Evolutionary conservation across 1,140 invertebrate genomes (phyloP).

Genomic region (Drosophila nannoptera): DNA sequence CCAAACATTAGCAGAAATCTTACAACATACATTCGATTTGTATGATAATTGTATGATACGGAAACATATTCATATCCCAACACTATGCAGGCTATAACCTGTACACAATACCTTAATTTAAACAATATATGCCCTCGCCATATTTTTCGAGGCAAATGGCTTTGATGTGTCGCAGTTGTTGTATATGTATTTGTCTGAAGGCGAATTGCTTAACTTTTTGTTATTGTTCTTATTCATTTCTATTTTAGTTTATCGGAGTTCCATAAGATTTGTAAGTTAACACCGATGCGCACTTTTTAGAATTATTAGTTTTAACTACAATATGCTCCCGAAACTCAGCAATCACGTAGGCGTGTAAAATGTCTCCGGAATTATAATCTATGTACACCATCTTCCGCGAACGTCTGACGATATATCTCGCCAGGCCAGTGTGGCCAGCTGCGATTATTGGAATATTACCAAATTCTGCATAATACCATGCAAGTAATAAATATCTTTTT

Average conservation of each 20-base stretch:
- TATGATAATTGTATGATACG: background rate
- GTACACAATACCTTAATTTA: slow-evolving; percentile 16
- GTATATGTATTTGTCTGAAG: slow-evolving; percentile 36
- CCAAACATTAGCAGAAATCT: slow-evolving; percentile 17
- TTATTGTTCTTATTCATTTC: slow-evolving; percentile 25
- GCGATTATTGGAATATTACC: slow-evolving; percentile 1
- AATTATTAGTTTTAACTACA: slow-evolving; percentile 30
- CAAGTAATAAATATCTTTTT: background rate
- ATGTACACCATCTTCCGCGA: slow-evolving; percentile 48
- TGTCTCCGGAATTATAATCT: slow-evolving; percentile 48
- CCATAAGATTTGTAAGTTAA: slow-evolving; percentile 2
- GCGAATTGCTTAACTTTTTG: slow-evolving; percentile 28
- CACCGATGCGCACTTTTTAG: slow-evolving; percentile 9
- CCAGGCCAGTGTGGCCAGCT: slow-evolving; percentile 28
- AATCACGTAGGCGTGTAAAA: slow-evolving; percentile 46
- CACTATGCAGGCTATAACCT: slow-evolving; percentile 33
- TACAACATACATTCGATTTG: slow-evolving; percentile 3
- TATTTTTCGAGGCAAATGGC: slow-evolving; percentile 44
- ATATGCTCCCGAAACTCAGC: slow-evolving; percentile 37
- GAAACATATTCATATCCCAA: slow-evolving; percentile 15
- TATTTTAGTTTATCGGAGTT: slow-evolving; percentile 7
- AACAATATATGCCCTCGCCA: slow-evolving; percentile 36
- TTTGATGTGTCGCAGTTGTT: slow-evolving; percentile 34
- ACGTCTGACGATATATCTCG: slow-evolving; percentile 46
- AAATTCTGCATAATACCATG: slow-evolving; percentile 25